Conservation (phyloP, 2,797 vertebrate genomes). For the Nyctibius grandis region DNA sequence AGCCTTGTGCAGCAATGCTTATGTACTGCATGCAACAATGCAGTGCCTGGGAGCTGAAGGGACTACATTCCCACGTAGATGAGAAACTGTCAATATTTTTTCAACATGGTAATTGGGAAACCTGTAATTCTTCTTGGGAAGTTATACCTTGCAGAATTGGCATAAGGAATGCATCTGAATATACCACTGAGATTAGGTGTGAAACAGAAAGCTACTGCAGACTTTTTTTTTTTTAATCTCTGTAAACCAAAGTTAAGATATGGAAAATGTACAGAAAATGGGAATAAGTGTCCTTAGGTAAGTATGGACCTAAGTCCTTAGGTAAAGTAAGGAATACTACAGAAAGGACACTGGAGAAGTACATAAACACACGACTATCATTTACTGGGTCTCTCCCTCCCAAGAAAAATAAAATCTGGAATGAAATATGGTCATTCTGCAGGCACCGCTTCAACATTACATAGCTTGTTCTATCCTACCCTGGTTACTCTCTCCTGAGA, state of each 20-base stretch:
- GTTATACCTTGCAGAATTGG: background rate
- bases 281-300: background rate
- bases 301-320: too few species aligned
- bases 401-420: background rate
- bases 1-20: background rate
- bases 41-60: background rate
- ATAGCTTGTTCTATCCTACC: background rate
- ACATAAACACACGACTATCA: background rate
- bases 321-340: background rate
- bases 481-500: background rate
- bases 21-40: rapidly evolving
- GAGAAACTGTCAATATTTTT: background rate
- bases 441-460: background rate
- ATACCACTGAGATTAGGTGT: background rate
- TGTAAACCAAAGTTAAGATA: background rate
- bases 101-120: background rate
- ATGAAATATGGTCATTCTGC: background rate
- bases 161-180: background rate
- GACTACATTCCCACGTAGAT: background rate
- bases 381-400: background rate
- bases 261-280: background rate
- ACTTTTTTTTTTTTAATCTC: background rate
- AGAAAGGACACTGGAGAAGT: background rate
- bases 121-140: background rate
- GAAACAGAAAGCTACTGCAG: background rate